phyloP scores from a whole-genome alignment of 2,888 invertebrate species.

The Panzeria rudis region DNA sequence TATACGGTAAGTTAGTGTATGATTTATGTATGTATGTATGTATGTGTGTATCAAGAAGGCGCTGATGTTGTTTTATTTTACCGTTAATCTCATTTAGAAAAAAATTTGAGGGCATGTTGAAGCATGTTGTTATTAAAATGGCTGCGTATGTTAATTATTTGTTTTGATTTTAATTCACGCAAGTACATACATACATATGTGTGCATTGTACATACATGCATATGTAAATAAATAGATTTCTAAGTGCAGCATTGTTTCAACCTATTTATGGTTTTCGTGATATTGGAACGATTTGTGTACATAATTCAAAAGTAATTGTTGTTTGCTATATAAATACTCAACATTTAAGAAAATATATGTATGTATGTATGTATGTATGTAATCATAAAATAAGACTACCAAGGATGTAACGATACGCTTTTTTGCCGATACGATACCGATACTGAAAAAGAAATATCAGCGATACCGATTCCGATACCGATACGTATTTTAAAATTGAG shows the following conservation, averaged over 20 bases:
- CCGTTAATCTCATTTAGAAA: constrained; percentile 29
- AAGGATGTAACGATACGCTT: too few relatives aligned
- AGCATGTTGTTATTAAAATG: constrained; percentile 16
- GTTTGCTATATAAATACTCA: not conserved
- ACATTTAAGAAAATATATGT: too few relatives aligned
- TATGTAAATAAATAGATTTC: not conserved
- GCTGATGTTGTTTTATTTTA: constrained; percentile 25
- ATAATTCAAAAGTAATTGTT: not conserved
- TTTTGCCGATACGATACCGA: too few relatives aligned
- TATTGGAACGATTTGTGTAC: not conserved
- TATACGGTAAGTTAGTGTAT: constrained; percentile 25
- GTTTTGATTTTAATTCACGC: not conserved
- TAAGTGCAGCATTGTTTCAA: not conserved
- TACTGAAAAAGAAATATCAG: too few relatives aligned
- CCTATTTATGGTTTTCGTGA: not conserved
- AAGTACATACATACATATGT: not conserved
- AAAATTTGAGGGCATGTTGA: not conserved
- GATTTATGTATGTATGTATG: not conserved
- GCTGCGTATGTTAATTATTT: constrained; percentile 13
- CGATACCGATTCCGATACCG: too few relatives aligned
- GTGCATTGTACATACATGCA: not conserved
- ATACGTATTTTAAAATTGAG: too few relatives aligned
- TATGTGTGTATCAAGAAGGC: not conserved
- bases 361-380: too few relatives aligned
- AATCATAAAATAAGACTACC: too few relatives aligned